Evolutionary conservation across 2,113 vertebrate species (phyloP).

Genomic region (Otus sunia): DNA sequence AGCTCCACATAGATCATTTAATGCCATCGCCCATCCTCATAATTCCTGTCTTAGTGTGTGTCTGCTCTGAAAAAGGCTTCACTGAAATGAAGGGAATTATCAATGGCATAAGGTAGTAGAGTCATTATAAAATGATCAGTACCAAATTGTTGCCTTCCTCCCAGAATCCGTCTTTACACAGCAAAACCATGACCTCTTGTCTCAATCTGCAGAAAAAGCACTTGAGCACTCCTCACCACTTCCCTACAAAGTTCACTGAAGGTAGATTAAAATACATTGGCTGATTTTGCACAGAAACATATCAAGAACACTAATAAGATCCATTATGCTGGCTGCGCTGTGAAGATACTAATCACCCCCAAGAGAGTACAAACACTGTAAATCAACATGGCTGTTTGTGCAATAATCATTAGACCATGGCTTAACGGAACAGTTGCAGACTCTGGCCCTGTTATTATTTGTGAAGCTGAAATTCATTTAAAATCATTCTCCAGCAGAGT

Average conservation of each 20-base stretch:
- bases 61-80: neutral
- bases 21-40: neutral
- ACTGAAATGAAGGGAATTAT: neutral
- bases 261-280: neutral
- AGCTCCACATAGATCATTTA: neutral
- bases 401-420: neutral
- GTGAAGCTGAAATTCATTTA: neutral
- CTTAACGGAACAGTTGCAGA: neutral
- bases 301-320: slow-evolving; percentile 12
- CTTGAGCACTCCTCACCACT: neutral
- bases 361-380: neutral
- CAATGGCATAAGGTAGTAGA: neutral
- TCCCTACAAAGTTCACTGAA: neutral
- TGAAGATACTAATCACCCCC: neutral
- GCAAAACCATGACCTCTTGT: neutral
- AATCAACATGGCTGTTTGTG: neutral
- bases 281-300: neutral
- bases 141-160: neutral
- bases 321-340: neutral
- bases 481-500: neutral
- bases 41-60: neutral
- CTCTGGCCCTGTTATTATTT: neutral
- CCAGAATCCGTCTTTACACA: neutral
- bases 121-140: neutral
- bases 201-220: neutral